Conservation (phyloP, 35 echinoderm and acorn worm species). For the Hemicentrotus pulcherrimus region DNA sequence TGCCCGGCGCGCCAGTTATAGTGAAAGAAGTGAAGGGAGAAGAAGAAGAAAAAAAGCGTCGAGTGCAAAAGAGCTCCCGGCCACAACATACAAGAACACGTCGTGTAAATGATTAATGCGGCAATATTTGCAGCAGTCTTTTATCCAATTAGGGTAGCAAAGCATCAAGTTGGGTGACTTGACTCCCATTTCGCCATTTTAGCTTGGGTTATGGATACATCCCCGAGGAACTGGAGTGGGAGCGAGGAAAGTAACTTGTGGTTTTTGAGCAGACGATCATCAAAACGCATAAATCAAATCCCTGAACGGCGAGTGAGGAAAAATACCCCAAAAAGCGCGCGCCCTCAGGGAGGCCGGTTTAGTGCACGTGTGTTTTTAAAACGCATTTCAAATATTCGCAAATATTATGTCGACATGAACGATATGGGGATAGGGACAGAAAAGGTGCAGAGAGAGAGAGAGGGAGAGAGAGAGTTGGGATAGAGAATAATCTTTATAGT, state of each 20-base stretch:
- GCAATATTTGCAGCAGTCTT: constrained; percentile 54
- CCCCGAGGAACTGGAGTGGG: constrained; percentile 6
- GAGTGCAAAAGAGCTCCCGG: constrained; percentile 11
- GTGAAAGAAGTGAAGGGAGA: neutral
- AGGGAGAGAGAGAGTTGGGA: neutral
- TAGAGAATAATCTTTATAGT: neutral
- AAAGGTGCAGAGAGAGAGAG: neutral
- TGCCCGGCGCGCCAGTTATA: neutral
- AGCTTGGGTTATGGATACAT: constrained; percentile 47
- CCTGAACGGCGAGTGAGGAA: neutral
- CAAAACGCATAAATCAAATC: constrained; percentile 51
- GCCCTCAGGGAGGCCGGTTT: neutral
- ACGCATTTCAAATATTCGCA: neutral
- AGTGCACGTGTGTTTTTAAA: constrained; percentile 23
- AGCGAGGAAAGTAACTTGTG: constrained; percentile 20
- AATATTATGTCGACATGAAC: neutral
- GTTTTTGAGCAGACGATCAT: constrained; percentile 7
- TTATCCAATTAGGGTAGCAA: constrained; percentile 47
- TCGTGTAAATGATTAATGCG: constrained; percentile 56
- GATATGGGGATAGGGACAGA: neutral
- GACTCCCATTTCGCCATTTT: constrained; percentile 51
- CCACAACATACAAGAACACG: constrained; percentile 15
- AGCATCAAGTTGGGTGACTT: constrained; percentile 45
- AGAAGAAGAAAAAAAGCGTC: neutral
- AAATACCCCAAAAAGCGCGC: neutral